Evolutionary conservation across 2,113 vertebrate species (phyloP).

Genomic region (Catagonus wagneri): DNA sequence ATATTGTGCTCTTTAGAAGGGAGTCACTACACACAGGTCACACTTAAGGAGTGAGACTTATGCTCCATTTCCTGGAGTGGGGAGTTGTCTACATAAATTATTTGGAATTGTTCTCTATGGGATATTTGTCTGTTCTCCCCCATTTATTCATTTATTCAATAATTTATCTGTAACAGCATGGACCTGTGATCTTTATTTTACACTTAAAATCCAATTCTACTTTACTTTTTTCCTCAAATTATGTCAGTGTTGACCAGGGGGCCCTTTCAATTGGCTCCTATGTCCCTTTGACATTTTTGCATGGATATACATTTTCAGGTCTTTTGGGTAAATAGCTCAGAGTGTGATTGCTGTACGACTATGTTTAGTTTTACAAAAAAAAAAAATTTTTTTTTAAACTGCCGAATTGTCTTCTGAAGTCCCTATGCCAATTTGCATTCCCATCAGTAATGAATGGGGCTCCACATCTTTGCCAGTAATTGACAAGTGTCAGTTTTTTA

Average conservation of each 20-base stretch:
- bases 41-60: neutral
- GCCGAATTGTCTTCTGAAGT: neutral
- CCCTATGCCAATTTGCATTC: neutral
- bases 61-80: neutral
- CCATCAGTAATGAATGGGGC: neutral
- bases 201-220: neutral
- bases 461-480: neutral
- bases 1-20: neutral
- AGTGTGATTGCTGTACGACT: neutral
- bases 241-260: neutral
- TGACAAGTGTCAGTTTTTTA: neutral
- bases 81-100: neutral
- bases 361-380: neutral
- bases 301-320: neutral
- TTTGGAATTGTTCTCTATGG: neutral
- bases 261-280: neutral
- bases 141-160: neutral
- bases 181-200: neutral
- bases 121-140: neutral
- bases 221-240: neutral
- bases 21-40: neutral
- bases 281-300: neutral
- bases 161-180: no score
- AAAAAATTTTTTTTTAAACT: neutral
- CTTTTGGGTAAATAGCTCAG: neutral